Conservation (phyloP, 2,113 vertebrate genomes). For the Emydura subglobosa region DNA sequence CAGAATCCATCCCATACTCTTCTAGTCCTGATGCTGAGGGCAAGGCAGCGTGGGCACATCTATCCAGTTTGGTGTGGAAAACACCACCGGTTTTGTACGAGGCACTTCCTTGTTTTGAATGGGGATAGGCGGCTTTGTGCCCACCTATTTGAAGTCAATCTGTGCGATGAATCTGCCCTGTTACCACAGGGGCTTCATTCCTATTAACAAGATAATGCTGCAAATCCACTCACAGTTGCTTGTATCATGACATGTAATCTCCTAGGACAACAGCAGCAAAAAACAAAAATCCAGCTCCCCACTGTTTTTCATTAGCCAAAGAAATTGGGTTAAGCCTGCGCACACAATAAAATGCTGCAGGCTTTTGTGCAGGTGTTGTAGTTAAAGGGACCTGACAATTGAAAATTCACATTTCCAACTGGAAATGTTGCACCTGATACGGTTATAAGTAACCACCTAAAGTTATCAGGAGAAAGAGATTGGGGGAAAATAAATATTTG, state of each 20-base stretch:
- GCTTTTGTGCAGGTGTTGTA: background rate
- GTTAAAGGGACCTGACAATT: background rate
- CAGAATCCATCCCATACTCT: background rate
- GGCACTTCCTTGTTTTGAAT: background rate
- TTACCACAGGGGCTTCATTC: background rate
- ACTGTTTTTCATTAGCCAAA: constrained; percentile 9
- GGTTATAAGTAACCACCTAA: background rate
- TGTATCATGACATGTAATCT: rapidly evolving
- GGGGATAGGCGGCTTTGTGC: background rate
- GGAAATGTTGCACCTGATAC: rapidly evolving
- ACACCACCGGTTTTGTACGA: rapidly evolving
- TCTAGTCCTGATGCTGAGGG: background rate
- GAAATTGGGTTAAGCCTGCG: constrained; percentile 49
- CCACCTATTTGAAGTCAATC: background rate
- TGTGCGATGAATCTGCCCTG: no score
- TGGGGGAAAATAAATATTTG: background rate
- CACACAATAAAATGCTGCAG: constrained; percentile 20
- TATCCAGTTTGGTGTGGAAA: rapidly evolving
- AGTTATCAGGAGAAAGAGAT: rapidly evolving
- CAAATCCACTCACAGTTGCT: rapidly evolving
- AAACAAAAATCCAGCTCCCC: background rate
- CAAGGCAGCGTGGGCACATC: background rate
- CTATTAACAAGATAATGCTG: background rate
- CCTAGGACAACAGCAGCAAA: background rate
- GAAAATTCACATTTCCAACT: background rate